phyloP scores from a whole-genome alignment of 2,797 vertebrate species.

The Halcyon chelicuti region DNA sequence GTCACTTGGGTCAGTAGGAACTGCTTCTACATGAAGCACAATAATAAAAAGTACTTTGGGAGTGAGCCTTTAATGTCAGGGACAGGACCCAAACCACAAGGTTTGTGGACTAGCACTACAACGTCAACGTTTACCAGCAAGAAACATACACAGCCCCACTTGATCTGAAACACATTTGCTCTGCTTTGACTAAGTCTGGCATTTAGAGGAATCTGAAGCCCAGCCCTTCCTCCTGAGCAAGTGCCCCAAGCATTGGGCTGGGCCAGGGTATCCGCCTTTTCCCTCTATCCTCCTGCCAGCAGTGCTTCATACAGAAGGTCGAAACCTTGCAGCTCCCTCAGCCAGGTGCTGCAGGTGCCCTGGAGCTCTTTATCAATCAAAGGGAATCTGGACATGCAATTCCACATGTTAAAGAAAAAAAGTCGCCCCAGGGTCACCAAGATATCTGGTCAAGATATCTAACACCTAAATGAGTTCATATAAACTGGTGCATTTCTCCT shows the following conservation, averaged over 20 bases:
- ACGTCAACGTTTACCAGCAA: rapidly evolving
- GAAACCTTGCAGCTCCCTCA: background rate
- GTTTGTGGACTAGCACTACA: background rate
- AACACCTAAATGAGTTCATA: background rate
- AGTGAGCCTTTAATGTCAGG: background rate
- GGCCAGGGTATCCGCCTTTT: background rate
- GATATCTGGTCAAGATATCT: background rate
- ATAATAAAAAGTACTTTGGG: background rate
- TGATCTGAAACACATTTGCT: background rate
- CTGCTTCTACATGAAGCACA: background rate
- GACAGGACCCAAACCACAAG: background rate
- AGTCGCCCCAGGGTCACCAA: background rate
- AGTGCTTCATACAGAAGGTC: background rate
- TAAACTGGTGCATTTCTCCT: background rate
- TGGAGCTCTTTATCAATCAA: rapidly evolving
- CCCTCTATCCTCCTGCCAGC: rapidly evolving
- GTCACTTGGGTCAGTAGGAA: background rate
- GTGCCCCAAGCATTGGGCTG: rapidly evolving
- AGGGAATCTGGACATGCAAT: rapidly evolving
- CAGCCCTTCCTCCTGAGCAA: background rate
- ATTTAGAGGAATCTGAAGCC: background rate
- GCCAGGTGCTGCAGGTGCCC: background rate
- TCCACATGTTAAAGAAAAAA: background rate
- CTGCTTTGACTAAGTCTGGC: background rate
- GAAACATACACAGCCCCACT: background rate